Base-by-base conservation (phyloP, 1,140 invertebrate species). In the Himalopsyche phryganea region DNA sequence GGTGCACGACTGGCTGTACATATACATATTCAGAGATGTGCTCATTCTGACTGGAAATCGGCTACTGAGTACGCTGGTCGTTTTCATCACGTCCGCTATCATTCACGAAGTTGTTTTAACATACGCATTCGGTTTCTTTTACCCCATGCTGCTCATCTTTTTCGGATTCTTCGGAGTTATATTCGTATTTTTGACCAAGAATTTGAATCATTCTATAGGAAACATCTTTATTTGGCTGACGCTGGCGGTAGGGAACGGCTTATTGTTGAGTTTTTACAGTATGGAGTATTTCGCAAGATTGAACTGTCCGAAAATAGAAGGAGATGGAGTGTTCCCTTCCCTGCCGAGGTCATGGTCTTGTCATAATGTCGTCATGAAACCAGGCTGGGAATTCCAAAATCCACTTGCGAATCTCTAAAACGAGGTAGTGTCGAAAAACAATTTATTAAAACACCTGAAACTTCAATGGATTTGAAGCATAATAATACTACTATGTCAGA, bases 1-100 rank as follows among this genome's bases (percentile, higher is more conserved):
- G 0, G 94, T 98, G 0, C 89, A 96, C 68, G 92, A 96, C 60
- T 98, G 94, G 94, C 77, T 98, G 0, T 92, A 95, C 65, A 85
- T 86, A 1, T 96, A 97, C 72, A 81, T 98, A 14, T 98, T 96
- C 71, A 87, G 85, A 66, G 94, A 96, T 66, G 68, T 90, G n/a
- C 85, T 85, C 41, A 82, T 82, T 50, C 75, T 84, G 28, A 64
- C 83, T 0, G 75, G 78, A 54, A 81, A 76, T 28, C 82, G 82
- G 28, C 51, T 71, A 0, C n/a, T 81, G 0, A 71, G 85, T 0
- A 80, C 80, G 23, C 59, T 82, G 19, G 60, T 72, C 1, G 84
- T 88, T 0, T 89, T 89, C 55, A 65, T 80, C 60, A 67, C 84
- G 1, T 88, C 86, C 0, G 85, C 92, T 0, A 57, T 89, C 0